Conservation (phyloP, 2,888 invertebrate genomes). For the Drosophila pegasa region DNA sequence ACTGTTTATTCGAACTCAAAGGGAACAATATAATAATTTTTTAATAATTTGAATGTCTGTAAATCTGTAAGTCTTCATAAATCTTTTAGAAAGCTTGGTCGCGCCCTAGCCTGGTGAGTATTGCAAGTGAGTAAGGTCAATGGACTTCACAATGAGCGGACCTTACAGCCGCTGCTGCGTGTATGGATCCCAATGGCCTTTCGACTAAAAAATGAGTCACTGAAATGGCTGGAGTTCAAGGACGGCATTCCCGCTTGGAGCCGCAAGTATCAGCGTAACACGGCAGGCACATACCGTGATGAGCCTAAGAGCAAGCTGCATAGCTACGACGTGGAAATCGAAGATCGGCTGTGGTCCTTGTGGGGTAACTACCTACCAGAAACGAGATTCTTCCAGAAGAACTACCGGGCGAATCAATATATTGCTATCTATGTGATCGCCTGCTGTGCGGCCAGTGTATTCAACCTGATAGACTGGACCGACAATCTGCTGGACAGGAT, state of each 20-base stretch:
- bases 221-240: slow-evolving; percentile 81
- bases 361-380: slow-evolving; percentile 88
- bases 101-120: background rate
- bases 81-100: background rate
- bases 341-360: slow-evolving; percentile 88
- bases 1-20: slow-evolving; percentile 3
- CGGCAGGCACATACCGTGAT: slow-evolving; percentile 74
- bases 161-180: background rate
- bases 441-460: slow-evolving; percentile 87
- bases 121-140: too few species aligned
- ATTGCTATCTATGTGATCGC: slow-evolving; percentile 87
- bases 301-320: slow-evolving; percentile 84
- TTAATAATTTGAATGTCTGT: background rate
- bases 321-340: slow-evolving; percentile 88
- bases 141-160: background rate
- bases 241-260: slow-evolving; percentile 82
- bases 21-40: too few species aligned
- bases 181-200: background rate
- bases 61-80: background rate
- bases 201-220: slow-evolving; percentile 63
- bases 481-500: slow-evolving; percentile 87
- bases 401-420: slow-evolving; percentile 88
- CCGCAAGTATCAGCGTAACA: slow-evolving; percentile 77
- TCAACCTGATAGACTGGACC: slow-evolving; percentile 88
- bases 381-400: slow-evolving; percentile 86